A percentile compares a stretch with the other conserved stretches of the same genome.
phyloP scores from a whole-genome alignment of 1,140 invertebrate genomes.

The Copidosoma floridanum region DNA sequence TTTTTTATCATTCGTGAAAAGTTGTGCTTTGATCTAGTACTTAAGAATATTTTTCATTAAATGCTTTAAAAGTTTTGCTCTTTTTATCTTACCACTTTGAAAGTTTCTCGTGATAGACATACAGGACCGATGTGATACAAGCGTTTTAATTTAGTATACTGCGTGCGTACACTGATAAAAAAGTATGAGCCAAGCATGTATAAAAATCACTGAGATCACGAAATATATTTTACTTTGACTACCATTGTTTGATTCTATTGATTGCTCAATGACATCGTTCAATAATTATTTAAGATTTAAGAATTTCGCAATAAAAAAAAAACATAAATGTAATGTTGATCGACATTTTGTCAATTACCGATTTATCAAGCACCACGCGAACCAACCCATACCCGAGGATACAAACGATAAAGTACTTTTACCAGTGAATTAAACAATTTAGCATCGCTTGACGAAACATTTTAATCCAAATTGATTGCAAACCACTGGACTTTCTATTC shows the following conservation, averaged over 20 bases:
- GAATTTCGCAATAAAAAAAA: too few species aligned
- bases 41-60: not conserved
- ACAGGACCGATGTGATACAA: constrained; percentile 20
- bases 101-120: constrained; percentile 6
- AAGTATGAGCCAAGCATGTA: not conserved
- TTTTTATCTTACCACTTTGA: not conserved
- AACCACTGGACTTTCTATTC: too few species aligned
- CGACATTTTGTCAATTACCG: constrained; percentile 14
- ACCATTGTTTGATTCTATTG: not conserved
- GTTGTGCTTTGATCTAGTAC: not conserved
- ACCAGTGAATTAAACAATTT: too few species aligned
- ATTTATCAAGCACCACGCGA: constrained; percentile 7
- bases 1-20: not conserved
- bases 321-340: too few species aligned
- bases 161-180: not conserved
- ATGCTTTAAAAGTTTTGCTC: not conserved
- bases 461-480: too few species aligned
- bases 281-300: too few species aligned
- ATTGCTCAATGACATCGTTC: too few species aligned
- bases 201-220: constrained; percentile 7
- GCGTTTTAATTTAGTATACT: not conserved
- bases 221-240: constrained; percentile 23
- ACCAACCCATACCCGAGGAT: too few species aligned
- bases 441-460: too few species aligned
- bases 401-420: too few species aligned